Evolutionary conservation across 2,888 invertebrate species (phyloP).

Genomic region (Apocheima hispidaria): DNA sequence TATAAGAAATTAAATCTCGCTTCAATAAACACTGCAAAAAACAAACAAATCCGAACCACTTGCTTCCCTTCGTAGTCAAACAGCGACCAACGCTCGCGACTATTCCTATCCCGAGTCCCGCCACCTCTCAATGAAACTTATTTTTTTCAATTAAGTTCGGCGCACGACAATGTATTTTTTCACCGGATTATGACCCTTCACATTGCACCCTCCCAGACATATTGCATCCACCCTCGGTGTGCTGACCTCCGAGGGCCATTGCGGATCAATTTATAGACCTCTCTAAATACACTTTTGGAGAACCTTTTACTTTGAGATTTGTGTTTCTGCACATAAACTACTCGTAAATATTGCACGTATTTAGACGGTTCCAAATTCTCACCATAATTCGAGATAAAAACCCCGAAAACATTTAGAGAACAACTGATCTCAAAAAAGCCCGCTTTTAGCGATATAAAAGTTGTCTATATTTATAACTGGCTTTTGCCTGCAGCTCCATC

Average conservation of each 20-base stretch:
- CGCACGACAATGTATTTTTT: constrained; percentile 72
- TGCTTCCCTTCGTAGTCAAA: constrained; percentile 12
- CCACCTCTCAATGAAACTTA: constrained; percentile 53
- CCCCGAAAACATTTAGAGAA: not conserved
- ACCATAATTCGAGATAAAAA: not conserved
- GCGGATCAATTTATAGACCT: constrained; percentile 76
- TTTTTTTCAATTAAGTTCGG: constrained; percentile 78
- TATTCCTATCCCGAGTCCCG: not conserved
- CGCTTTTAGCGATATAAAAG: not conserved
- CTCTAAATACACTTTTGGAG: constrained; percentile 56
- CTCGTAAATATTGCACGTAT: not conserved
- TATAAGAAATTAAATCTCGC: not conserved
- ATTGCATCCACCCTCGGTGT: constrained; percentile 71
- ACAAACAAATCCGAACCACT: constrained; percentile 2
- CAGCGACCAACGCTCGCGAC: constrained; percentile 12
- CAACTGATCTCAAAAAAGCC: not conserved
- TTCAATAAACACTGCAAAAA: constrained; percentile 1
- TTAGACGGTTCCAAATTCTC: not conserved
- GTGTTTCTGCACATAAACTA: not conserved
- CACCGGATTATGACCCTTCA: constrained; percentile 79
- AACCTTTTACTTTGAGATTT: constrained; percentile 45
- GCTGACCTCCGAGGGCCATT: constrained; percentile 66
- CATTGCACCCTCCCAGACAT: constrained; percentile 73
- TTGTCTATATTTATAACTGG: too few species aligned
- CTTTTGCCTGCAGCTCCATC: too few species aligned